phyloP scores from a whole-genome alignment of 2,888 invertebrate genomes.

The Pachycephus smyrnensis region DNA sequence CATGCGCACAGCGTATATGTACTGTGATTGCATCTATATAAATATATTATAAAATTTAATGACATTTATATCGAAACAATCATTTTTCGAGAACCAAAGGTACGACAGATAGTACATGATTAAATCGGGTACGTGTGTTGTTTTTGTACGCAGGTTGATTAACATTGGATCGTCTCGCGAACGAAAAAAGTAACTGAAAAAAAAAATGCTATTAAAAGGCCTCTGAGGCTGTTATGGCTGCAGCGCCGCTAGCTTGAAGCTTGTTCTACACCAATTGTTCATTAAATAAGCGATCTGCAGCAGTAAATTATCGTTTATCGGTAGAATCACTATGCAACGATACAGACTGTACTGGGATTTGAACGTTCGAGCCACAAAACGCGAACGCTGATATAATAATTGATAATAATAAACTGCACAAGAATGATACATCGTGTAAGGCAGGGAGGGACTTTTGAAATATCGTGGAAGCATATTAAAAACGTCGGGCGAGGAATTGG shows the following conservation, averaged over 20 bases:
- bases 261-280: conserved; percentile 23
- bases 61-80: conserved; percentile 34
- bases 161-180: neutral
- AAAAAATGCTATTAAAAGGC: conserved; percentile 19
- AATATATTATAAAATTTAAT: conserved; percentile 30
- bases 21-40: neutral
- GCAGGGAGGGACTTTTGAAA: neutral
- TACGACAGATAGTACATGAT: neutral
- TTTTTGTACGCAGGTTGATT: neutral
- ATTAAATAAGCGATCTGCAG: neutral
- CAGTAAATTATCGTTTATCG: neutral
- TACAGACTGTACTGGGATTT: neutral
- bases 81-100: neutral
- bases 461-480: neutral
- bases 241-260: conserved; percentile 21
- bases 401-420: neutral
- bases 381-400: neutral
- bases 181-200: conserved; percentile 4
- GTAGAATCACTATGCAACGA: neutral
- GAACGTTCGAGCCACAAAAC: neutral
- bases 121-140: neutral
- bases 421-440: neutral
- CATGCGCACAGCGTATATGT: neutral
- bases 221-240: conserved; percentile 15
- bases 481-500: neutral